Conservation (phyloP, 2,888 invertebrate genomes). For the Eupithecia insigniata region DNA sequence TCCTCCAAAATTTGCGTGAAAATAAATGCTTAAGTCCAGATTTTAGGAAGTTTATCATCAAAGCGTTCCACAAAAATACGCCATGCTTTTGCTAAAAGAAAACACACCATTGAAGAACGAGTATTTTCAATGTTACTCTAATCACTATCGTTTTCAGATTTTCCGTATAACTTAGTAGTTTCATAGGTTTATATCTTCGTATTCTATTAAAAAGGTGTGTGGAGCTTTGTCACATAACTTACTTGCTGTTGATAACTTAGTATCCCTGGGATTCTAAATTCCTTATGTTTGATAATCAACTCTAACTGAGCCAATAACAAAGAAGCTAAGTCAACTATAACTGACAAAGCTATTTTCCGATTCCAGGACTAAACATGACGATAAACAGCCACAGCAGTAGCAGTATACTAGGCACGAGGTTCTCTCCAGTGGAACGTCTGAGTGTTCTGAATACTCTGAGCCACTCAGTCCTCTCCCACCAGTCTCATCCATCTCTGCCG, state of each 20-base stretch:
- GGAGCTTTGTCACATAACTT: neutral
- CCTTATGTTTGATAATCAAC: neutral
- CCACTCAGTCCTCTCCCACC: constrained; percentile 72
- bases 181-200: neutral
- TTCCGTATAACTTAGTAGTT: constrained; percentile 4
- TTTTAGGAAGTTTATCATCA: neutral
- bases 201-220: neutral
- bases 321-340: too few relatives aligned
- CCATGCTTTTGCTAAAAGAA: neutral
- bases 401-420: constrained; percentile 67
- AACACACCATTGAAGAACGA: too few relatives aligned
- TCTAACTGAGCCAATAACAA: too few relatives aligned
- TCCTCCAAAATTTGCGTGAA: neutral
- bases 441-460: constrained; percentile 73
- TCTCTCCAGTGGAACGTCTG: constrained; percentile 76
- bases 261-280: neutral
- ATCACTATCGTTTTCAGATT: neutral
- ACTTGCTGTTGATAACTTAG: neutral
- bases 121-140: neutral
- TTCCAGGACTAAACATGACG: constrained; percentile 86
- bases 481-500: constrained; percentile 76
- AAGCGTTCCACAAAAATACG: neutral
- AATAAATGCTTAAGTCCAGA: neutral
- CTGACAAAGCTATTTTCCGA: neutral
- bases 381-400: constrained; percentile 78